These are phyloP conservation scores for Prolemur simus DNA, from an alignment of 2,113 vertebrate species.

Conservation along the genomic window DNA sequence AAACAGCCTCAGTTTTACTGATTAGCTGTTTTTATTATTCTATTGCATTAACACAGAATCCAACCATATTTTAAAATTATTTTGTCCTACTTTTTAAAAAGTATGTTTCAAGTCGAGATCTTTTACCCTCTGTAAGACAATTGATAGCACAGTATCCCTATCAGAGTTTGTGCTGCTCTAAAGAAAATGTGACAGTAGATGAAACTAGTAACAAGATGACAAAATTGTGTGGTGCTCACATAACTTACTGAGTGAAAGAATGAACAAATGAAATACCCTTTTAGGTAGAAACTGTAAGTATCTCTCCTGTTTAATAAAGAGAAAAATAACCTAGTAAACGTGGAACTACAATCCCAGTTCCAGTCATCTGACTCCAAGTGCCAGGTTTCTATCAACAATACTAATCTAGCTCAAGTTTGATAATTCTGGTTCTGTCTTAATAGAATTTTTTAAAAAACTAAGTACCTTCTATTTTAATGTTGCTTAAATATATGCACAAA, in stretches of 20 bases:
- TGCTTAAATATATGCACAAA: slow-evolving; percentile 46
- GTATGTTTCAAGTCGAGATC: neutral
- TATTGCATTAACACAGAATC: neutral
- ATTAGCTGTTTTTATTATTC: slow-evolving; percentile 20
- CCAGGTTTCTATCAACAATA: slow-evolving; percentile 11
- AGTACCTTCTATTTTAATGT: slow-evolving; percentile 31
- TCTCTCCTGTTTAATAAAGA: slow-evolving; percentile 5
- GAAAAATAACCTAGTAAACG: slow-evolving; percentile 45
- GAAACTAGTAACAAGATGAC: neutral
- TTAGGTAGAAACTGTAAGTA: neutral
- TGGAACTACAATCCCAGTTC: neutral
- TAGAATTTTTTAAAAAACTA: neutral
- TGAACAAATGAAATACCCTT: slow-evolving; percentile 19
- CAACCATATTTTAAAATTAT: neutral
- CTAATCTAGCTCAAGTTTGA: neutral
- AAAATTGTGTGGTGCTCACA: slow-evolving; percentile 31
- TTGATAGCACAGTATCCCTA: slow-evolving; percentile 16
- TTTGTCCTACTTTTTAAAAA: slow-evolving; percentile 20
- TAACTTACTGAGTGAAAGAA: slow-evolving; percentile 14
- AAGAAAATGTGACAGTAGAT: neutral
- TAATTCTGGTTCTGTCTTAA: slow-evolving; percentile 42
- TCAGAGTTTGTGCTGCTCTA: slow-evolving; percentile 18
- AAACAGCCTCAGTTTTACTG: slow-evolving; percentile 8
- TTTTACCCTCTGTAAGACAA: neutral
- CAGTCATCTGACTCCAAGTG: neutral